Evolutionary conservation across 2,797 vertebrate species (phyloP).

Genomic region (Pteropus rufus): DNA sequence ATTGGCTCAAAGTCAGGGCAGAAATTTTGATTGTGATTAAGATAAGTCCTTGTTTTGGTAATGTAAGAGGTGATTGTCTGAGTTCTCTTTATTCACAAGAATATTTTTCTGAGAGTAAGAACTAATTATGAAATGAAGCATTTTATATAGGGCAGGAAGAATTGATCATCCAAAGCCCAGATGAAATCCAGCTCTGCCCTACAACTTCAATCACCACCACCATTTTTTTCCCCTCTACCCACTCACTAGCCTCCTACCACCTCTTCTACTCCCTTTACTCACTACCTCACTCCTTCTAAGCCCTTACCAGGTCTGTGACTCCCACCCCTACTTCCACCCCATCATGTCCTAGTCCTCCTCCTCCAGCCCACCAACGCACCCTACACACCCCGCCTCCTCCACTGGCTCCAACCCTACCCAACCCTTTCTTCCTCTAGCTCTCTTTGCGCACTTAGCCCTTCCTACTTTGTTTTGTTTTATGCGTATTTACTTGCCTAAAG

Average conservation of each 20-base stretch:
- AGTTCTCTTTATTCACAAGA: background rate
- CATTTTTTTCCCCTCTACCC: background rate
- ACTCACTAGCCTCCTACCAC: background rate
- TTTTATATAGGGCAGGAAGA: background rate
- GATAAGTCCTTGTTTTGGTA: background rate
- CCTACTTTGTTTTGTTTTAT: background rate
- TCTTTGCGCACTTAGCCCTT: background rate
- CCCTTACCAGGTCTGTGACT: background rate
- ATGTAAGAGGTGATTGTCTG: background rate
- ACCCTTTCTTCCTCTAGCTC: background rate
- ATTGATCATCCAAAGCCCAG: background rate
- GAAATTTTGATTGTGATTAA: background rate
- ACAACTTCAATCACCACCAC: background rate
- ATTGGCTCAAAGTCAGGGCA: background rate
- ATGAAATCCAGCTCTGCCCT: background rate
- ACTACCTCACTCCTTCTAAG: background rate
- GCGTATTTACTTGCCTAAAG: background rate
- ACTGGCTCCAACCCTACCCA: background rate
- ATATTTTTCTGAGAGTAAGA: background rate
- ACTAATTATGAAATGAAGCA: background rate
- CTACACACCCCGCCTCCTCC: background rate
- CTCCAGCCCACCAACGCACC: background rate
- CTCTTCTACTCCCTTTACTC: background rate
- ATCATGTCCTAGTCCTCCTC: background rate
- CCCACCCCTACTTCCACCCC: accelerated